phyloP scores from a whole-genome alignment of 2,113 vertebrate genomes.

The Heterocephalus glaber region DNA sequence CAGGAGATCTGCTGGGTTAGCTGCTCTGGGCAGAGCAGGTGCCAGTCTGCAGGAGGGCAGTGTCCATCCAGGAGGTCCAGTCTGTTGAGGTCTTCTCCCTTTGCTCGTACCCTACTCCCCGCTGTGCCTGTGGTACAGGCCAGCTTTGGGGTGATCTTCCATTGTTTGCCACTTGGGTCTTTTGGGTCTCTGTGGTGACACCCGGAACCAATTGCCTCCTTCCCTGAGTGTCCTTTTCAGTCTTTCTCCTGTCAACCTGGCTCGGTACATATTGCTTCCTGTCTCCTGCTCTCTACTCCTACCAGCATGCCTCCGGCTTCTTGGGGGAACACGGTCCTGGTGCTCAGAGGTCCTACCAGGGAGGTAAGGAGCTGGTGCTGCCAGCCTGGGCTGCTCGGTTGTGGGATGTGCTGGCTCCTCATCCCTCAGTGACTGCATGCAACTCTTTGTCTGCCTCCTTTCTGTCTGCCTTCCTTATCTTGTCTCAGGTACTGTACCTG shows the following conservation, averaged over 20 bases:
- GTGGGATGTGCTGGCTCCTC: background rate
- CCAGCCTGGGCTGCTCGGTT: background rate
- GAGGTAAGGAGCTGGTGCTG: constrained; percentile 86
- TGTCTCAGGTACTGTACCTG: background rate
- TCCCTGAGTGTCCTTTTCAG: constrained; percentile 80
- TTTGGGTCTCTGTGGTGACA: constrained; percentile 17
- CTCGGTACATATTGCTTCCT: constrained; percentile 85
- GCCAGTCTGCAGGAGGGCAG: background rate
- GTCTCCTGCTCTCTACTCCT: constrained; percentile 89
- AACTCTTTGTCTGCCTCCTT: constrained; percentile 27
- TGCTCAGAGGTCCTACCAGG: constrained; percentile 87
- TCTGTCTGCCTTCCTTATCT: constrained; percentile 46
- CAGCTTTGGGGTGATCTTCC: background rate
- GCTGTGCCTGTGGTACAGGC: background rate
- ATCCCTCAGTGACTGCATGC: background rate
- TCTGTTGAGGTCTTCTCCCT: background rate
- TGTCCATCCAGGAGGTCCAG: too few species aligned
- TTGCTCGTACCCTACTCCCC: background rate
- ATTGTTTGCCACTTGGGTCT: constrained; percentile 22
- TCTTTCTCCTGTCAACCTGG: constrained; percentile 81
- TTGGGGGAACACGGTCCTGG: constrained; percentile 86
- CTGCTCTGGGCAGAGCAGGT: background rate
- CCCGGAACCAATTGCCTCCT: constrained; percentile 40
- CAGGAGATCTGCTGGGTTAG: background rate
- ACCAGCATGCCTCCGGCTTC: constrained; percentile 88